These are phyloP conservation scores for Spilarctia lutea DNA, from an alignment of 2,888 invertebrate species.

Conservation along the genomic window DNA sequence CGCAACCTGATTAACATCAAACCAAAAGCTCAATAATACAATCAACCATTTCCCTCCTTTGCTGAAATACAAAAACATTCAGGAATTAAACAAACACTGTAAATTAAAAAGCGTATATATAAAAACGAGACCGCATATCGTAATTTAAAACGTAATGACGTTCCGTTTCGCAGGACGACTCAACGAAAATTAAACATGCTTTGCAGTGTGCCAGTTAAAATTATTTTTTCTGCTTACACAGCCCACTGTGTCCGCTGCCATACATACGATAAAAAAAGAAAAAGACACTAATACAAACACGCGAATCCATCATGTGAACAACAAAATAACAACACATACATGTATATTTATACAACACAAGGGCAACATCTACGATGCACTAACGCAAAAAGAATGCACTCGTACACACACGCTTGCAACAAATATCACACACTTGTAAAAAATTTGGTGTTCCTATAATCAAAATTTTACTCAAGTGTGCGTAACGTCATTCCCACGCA, in stretches of 20 bases:
- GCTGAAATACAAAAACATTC: conserved; percentile 47
- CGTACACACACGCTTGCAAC: conserved; percentile 57
- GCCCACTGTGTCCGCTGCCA: conserved; percentile 70
- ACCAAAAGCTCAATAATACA: conserved; percentile 22
- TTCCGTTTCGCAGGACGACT: conserved; percentile 83
- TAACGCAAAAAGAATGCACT: conserved; percentile 74
- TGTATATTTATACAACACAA: conserved; percentile 62
- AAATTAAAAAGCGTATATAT: conserved; percentile 78
- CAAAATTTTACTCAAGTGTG: conserved; percentile 73
- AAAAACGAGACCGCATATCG: conserved; percentile 76
- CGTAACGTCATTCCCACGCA: conserved; percentile 76
- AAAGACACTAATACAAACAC: conserved; percentile 81
- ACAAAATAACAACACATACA: conserved; percentile 71
- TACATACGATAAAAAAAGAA: conserved; percentile 71
- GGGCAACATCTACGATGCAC: conserved; percentile 37
- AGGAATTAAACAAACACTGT: conserved; percentile 74
- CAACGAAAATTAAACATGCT: conserved; percentile 85
- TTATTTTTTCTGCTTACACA: conserved; percentile 83
- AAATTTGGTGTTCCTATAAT: conserved; percentile 84
- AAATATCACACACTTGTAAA: conserved; percentile 62
- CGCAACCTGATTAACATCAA: conserved; percentile 9
- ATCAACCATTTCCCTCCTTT: conserved; percentile 27
- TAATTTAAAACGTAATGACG: conserved; percentile 86
- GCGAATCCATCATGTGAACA: conserved; percentile 82
- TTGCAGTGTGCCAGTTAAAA: conserved; percentile 85